Conservation (phyloP, 1,140 invertebrate genomes). For the Apis florea region DNA sequence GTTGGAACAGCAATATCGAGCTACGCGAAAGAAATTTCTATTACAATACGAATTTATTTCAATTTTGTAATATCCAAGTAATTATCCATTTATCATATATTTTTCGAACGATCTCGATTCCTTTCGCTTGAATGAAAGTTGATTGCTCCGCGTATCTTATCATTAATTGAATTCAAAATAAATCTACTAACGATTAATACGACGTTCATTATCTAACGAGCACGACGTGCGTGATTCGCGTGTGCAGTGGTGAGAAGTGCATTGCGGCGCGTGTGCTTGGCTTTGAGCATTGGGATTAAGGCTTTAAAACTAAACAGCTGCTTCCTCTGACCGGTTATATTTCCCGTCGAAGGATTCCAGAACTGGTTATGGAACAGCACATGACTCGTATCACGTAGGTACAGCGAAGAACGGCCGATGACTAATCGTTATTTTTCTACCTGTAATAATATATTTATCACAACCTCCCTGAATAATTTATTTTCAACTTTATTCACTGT, state of each 20-base stretch:
- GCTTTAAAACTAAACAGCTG: slow-evolving; percentile 44
- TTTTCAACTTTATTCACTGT: background rate
- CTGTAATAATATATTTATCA: background rate
- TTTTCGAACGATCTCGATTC: background rate
- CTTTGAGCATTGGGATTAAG: slow-evolving; percentile 8
- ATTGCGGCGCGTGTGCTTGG: background rate
- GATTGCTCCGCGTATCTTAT: background rate
- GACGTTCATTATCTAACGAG: background rate
- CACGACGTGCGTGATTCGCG: too few relatives aligned
- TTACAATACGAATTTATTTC: background rate
- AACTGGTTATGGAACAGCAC: background rate
- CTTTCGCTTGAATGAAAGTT: background rate
- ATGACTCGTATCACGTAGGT: too few relatives aligned
- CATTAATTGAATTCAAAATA: background rate
- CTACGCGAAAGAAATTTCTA: background rate
- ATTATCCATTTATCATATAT: background rate
- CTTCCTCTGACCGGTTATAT: slow-evolving; percentile 19
- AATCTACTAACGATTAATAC: slow-evolving; percentile 3
- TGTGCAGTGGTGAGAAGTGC: too few relatives aligned
- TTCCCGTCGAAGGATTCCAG: slow-evolving; percentile 9
- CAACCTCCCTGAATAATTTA: background rate
- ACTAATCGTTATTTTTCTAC: background rate
- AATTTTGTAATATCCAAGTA: background rate
- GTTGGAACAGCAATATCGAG: background rate
- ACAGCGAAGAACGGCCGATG: background rate